Evolutionary conservation across 2,797 vertebrate species (phyloP).

Genomic region (Dromococcyx pavoninus): DNA sequence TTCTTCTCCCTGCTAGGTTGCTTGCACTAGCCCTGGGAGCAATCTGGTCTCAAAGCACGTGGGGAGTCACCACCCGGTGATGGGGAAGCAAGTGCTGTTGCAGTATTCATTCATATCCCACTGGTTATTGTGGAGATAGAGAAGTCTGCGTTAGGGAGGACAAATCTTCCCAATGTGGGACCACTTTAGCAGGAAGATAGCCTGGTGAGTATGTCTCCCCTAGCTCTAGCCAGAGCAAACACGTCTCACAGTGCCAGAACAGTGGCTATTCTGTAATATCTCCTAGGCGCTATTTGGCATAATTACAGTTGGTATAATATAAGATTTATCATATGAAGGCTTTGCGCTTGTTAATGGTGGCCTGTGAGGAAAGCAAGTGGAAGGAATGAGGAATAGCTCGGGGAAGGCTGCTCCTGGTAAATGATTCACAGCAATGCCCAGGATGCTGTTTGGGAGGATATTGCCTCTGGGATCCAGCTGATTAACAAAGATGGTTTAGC

Average conservation of each 20-base stretch:
- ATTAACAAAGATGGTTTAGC: constrained; percentile 42
- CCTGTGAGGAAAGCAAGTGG: background rate
- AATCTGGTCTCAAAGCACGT: background rate
- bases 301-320: background rate
- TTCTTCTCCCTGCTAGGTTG: background rate
- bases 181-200: background rate
- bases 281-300: background rate
- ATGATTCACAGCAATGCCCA: constrained; percentile 1
- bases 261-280: background rate
- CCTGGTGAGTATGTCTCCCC: background rate
- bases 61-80: accelerated
- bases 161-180: background rate
- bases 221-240: background rate
- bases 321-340: background rate
- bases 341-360: background rate
- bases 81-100: background rate
- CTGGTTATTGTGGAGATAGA: background rate
- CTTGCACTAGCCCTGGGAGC: accelerated
- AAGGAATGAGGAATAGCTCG: background rate
- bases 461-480: constrained; percentile 21
- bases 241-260: background rate
- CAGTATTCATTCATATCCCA: background rate
- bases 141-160: background rate
- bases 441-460: constrained; percentile 6
- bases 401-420: background rate